phyloP scores from a whole-genome alignment of 92 coral and sea anemone genomes.

The Epizoanthus stellaris region DNA sequence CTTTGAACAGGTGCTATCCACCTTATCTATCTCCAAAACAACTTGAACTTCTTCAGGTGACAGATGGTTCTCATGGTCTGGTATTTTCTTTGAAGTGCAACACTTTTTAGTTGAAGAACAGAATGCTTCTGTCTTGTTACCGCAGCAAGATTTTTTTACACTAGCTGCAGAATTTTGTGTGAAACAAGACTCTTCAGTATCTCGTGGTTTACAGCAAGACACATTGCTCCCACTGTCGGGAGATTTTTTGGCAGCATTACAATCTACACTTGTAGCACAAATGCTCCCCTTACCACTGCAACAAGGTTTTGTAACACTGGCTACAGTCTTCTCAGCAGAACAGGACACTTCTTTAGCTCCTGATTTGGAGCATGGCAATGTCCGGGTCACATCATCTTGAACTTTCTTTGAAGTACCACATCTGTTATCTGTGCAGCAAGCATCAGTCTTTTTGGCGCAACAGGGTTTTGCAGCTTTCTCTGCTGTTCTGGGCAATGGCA shows the following conservation, averaged over 20 bases:
- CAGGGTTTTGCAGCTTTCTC: not conserved
- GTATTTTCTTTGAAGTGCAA: not conserved
- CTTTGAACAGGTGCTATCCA: not conserved
- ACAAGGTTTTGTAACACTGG: not conserved
- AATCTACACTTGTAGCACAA: not conserved
- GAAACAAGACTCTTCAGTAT: not conserved
- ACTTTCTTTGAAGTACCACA: not conserved
- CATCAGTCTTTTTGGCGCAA: not conserved
- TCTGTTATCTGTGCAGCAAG: not conserved
- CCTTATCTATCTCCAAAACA: not conserved
- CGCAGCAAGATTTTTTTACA: not conserved
- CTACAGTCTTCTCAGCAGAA: not conserved
- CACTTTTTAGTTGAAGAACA: not conserved
- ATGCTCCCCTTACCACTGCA: not conserved
- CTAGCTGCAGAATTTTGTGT: not conserved
- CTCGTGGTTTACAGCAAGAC: not conserved
- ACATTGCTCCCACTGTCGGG: not conserved
- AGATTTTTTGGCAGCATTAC: too few species aligned
- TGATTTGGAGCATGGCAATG: not conserved
- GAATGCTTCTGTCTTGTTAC: not conserved
- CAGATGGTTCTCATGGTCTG: not conserved
- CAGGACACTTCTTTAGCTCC: not conserved
- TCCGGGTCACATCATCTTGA: not conserved
- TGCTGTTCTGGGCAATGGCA: not conserved
- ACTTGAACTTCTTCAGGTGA: not conserved